Percentiles rank a stretch among this genome's conserved stretches.
These are phyloP conservation scores for Pterocles gutturalis DNA, from an alignment of 2,113 vertebrate species.

Conservation along the genomic window DNA sequence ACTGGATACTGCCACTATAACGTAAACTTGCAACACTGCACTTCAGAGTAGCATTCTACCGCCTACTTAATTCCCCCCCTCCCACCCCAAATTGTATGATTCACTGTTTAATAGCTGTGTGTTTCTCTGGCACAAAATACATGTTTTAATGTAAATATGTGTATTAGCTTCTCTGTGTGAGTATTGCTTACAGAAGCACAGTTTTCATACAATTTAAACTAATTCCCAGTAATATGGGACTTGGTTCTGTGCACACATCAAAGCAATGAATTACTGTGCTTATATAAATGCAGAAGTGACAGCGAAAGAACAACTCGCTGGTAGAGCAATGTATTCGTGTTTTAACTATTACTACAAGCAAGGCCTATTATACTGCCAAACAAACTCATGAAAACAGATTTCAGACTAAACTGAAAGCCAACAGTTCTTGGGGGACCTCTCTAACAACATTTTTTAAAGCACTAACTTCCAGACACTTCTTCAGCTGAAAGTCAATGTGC, in stretches of 20 bases:
- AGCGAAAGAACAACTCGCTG: background rate
- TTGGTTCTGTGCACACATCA: conserved; percentile 26
- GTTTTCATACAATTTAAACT: conserved; percentile 72
- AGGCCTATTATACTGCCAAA: background rate
- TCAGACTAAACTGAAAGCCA: background rate
- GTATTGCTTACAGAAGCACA: conserved; percentile 65
- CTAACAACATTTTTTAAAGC: background rate
- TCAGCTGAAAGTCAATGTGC: background rate
- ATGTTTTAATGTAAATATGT: conserved; percentile 75
- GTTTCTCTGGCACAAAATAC: conserved; percentile 65
- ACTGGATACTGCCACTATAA: conserved; percentile 44
- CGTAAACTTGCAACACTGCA: conserved; percentile 48
- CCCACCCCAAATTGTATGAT: conserved; percentile 9
- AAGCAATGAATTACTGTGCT: conserved; percentile 47
- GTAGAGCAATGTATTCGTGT: conserved; percentile 14
- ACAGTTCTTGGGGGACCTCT: background rate
- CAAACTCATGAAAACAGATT: background rate
- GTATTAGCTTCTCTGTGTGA: conserved; percentile 50
- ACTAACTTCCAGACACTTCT: background rate
- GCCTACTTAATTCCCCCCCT: conserved; percentile 39
- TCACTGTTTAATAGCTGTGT: background rate
- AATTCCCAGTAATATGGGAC: conserved; percentile 63
- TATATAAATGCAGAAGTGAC: conserved; percentile 40
- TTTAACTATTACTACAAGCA: background rate
- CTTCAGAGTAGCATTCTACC: conserved; percentile 42